Conservation (phyloP, 2,888 invertebrate species). For the Quadroppia sp. region DNA sequence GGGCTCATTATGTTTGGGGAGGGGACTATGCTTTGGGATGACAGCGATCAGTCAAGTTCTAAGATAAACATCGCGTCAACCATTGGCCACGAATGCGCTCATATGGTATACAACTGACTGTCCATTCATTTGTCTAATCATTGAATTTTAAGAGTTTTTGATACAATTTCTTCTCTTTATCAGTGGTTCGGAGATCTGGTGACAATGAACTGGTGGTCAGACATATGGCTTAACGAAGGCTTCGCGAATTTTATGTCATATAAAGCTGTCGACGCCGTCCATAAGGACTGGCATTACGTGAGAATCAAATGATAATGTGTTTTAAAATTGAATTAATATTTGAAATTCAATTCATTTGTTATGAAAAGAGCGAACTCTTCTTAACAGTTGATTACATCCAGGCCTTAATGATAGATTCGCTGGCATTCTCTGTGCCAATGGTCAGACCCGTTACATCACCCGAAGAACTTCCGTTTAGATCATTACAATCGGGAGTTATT, state of each 20-base stretch:
- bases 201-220: constrained; percentile 70
- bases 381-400: constrained; percentile 18
- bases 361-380: constrained; percentile 37
- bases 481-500: constrained; percentile 23
- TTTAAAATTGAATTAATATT: no score
- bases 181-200: constrained; percentile 61
- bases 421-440: constrained; percentile 30
- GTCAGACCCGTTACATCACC: constrained; percentile 27
- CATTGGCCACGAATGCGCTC: constrained; percentile 87
- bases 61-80: constrained; percentile 75
- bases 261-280: constrained; percentile 58
- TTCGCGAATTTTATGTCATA: constrained; percentile 86
- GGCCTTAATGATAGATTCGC: constrained; percentile 33
- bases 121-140: background rate
- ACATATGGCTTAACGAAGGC: constrained; percentile 82
- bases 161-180: no score
- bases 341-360: no score
- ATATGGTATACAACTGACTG: no score
- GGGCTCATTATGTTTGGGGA: constrained; percentile 87
- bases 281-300: constrained; percentile 33
- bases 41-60: constrained; percentile 65
- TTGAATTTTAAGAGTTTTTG: no score
- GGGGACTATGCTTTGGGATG: constrained; percentile 67
- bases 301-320: no score
- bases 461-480: constrained; percentile 9